Evolutionary conservation across 2,113 vertebrate genomes (phyloP), one percentile per base, ranked within the genome.

Genomic region (Perca schrenkii): DNA sequence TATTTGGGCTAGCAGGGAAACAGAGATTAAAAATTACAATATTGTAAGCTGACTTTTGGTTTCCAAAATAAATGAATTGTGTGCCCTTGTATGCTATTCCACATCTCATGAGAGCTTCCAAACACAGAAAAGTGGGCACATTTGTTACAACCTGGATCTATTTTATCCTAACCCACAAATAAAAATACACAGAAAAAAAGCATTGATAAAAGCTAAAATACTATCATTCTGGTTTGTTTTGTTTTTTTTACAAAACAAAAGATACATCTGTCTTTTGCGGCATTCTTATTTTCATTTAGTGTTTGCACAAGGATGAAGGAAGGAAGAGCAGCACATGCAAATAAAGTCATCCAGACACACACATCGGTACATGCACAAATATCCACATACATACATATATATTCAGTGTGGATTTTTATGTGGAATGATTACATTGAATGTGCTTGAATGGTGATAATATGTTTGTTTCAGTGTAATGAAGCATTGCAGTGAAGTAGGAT

Each of bases 381-480:
- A 47, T 31, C 16, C 8, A n/a, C 31, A 31, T 8, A 4, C 34
- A 49, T 31, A 50, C 21, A 49, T 17, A 50, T 19, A 16, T 7
- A 47, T 40, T 36, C n/a, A n/a, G 73, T 21, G 66, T 21, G 21
- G 36, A 71, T 56, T 56, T 71, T 17, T 73, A 28, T 70, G 47
- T 56, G n/a, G 54, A 60, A 54, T 66, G 14, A 71, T 77, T 66
- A 25, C 15, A 52, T 3, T 63, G 28, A 74, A 69, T 25, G 34
- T 34, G 58, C 60, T 43, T 63, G 31, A 74, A 68, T 76, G 13
- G 15, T 46, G 40, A 61, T 61, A 53, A 56, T 66, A 68, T 80
- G 74, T 77, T 88, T 85, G 83, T 83, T 84, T 86, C 58, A 43
- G 79, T 76, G 79, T 74, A 87, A 81, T 73, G 75, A 81, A 40